Evolutionary conservation across 2,888 invertebrate genomes (phyloP).

Genomic region (Macroteleia sp.): DNA sequence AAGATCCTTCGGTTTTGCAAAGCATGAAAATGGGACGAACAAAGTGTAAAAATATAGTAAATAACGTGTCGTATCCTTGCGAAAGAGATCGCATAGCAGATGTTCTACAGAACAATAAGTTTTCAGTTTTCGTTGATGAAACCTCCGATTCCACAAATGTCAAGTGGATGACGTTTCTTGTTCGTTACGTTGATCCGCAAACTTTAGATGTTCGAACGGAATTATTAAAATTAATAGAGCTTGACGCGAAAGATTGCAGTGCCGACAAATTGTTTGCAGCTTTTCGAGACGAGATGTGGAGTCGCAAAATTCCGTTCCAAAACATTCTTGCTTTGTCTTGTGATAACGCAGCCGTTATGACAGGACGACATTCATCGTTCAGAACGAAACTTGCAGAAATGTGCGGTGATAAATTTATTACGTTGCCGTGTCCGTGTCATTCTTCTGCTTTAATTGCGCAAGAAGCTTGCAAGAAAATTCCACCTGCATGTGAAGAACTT

Average conservation of each 20-base stretch:
- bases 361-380: conserved; percentile 1
- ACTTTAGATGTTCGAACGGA: conserved; percentile 11
- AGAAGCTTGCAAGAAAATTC: conserved; percentile 39
- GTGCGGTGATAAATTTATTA: conserved; percentile 19
- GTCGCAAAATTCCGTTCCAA: conserved; percentile 1
- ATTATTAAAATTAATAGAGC: conserved; percentile 1
- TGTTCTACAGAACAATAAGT: neutral
- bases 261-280: conserved; percentile 2
- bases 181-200: conserved; percentile 2
- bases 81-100: neutral
- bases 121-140: conserved; percentile 20
- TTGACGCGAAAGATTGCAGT: conserved; percentile 7
- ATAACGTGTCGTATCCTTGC: neutral
- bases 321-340: conserved; percentile 7
- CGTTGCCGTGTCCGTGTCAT: conserved; percentile 55
- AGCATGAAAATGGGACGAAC: conserved; percentile 7
- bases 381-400: neutral
- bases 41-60: conserved; percentile 4
- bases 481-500: conserved; percentile 6
- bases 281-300: neutral
- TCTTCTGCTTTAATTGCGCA: conserved; percentile 39
- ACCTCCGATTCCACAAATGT: conserved; percentile 8
- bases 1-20: conserved; percentile 8
- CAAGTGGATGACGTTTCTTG: conserved; percentile 22
- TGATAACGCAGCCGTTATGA: conserved; percentile 13